Conservation (phyloP, 2,888 invertebrate genomes). For the Sarcophaga variegata region DNA sequence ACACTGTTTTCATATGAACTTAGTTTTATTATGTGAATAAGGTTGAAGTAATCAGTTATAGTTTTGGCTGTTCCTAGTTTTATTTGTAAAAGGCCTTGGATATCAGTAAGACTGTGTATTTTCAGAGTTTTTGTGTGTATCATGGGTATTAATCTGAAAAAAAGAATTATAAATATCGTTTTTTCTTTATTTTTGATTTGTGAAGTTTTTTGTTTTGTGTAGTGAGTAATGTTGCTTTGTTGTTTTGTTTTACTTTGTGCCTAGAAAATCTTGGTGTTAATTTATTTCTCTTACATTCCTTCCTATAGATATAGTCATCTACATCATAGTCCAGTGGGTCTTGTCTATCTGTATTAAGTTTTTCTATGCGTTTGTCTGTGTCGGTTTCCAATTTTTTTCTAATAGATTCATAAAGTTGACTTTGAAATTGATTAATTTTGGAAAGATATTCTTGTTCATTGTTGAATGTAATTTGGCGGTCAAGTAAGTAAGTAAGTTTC, state of each 20-base stretch:
- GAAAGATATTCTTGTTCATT: conserved; percentile 21
- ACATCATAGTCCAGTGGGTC: neutral
- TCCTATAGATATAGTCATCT: conserved; percentile 31
- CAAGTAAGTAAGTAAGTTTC: conserved; percentile 32
- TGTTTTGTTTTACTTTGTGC: conserved; percentile 36
- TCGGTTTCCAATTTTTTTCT: conserved; percentile 18
- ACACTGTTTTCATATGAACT: no score
- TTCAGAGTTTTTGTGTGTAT: no score
- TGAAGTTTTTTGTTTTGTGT: no score
- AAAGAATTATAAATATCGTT: no score
- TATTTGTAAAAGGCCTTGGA: no score
- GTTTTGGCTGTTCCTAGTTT: no score
- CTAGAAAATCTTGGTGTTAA: conserved; percentile 41
- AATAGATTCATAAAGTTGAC: neutral
- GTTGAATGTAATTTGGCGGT: conserved; percentile 5
- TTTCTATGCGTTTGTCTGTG: conserved; percentile 19
- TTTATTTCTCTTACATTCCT: conserved; percentile 41
- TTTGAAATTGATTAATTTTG: conserved; percentile 35
- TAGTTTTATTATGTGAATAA: no score
- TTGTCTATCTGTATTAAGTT: no score
- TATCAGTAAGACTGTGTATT: no score
- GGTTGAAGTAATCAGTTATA: no score
- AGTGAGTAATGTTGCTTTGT: conserved; percentile 27
- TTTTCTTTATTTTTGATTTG: no score
- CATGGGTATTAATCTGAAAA: no score